phyloP scores from a whole-genome alignment of 2,888 invertebrate species.

The Chalcis sispes region DNA sequence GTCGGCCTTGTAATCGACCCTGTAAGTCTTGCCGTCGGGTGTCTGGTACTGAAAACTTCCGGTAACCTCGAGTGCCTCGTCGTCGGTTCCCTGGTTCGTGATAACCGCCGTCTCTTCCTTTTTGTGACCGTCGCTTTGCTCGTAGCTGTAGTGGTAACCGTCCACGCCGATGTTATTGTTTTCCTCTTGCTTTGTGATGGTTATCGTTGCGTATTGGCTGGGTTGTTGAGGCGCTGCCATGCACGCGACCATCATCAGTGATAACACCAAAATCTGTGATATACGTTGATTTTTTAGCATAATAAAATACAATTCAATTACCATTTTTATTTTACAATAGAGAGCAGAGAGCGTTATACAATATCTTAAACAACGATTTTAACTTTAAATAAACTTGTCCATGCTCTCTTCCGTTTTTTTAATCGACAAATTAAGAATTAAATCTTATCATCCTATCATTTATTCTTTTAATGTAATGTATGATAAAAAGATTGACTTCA shows the following conservation, averaged over 20 bases:
- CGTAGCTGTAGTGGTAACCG: slow-evolving; percentile 73
- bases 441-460: too few species aligned
- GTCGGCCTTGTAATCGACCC: slow-evolving; percentile 73
- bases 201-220: slow-evolving; percentile 68
- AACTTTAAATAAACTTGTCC: too few species aligned
- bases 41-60: slow-evolving; percentile 71
- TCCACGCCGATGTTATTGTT: slow-evolving; percentile 73
- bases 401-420: too few species aligned
- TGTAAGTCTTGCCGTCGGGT: slow-evolving; percentile 72
- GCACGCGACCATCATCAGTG: slow-evolving; percentile 62
- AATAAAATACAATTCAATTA: too few species aligned
- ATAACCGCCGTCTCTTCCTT: slow-evolving; percentile 74
- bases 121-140: slow-evolving; percentile 74
- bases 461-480: too few species aligned
- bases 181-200: slow-evolving; percentile 72
- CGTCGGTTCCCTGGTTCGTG: slow-evolving; percentile 72
- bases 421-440: too few species aligned
- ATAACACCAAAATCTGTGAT: slow-evolving; percentile 53
- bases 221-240: slow-evolving; percentile 68
- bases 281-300: too few species aligned
- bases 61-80: slow-evolving; percentile 70
- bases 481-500: too few species aligned
- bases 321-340: too few species aligned
- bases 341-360: too few species aligned
- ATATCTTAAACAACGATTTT: too few species aligned